phyloP scores from a whole-genome alignment of 2,797 vertebrate species.

The Microctenopoma steveboyesi region DNA sequence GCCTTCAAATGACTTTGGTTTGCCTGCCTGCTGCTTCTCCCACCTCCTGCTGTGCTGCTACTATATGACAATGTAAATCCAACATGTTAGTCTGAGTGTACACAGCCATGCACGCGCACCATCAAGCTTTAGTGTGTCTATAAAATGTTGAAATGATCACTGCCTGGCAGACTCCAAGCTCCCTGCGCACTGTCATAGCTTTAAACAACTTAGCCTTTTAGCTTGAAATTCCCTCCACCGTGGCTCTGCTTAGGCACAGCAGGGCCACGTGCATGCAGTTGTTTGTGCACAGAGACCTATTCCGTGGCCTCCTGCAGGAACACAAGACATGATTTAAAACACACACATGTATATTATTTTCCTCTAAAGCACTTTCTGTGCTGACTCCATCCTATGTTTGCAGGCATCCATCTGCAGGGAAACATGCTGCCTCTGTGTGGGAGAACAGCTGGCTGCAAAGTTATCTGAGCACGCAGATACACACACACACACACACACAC shows the following conservation, averaged over 20 bases:
- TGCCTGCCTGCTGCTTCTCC: constrained; percentile 25
- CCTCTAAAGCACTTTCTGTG: constrained; percentile 43
- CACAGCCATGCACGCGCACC: constrained; percentile 47
- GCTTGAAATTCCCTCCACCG: constrained; percentile 51
- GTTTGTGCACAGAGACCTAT: constrained; percentile 18
- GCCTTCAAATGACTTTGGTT: constrained; percentile 36
- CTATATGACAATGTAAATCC: constrained; percentile 55
- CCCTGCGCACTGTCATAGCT: constrained; percentile 53
- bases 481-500: constrained; percentile 2
- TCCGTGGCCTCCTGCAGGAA: constrained; percentile 6
- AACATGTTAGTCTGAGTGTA: constrained; percentile 53
- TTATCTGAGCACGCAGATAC: constrained; percentile 56
- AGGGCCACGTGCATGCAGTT: constrained; percentile 16
- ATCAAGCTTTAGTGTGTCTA: constrained; percentile 61
- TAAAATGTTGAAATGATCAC: constrained; percentile 69
- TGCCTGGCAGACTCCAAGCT: constrained; percentile 67
- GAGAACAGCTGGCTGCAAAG: constrained; percentile 78
- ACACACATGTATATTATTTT: constrained; percentile 26
- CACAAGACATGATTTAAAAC: constrained; percentile 37
- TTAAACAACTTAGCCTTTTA: constrained; percentile 72
- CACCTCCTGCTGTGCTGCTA: constrained; percentile 28
- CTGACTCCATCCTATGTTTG: constrained; percentile 23
- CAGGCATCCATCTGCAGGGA: constrained; percentile 57
- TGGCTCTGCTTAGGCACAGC: constrained; percentile 34
- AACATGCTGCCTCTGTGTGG: constrained; percentile 65